Evolutionary conservation across 2,797 vertebrate genomes (phyloP), one percentile per base, ranked within the genome.

Genomic region (Semotilus atromaculatus): DNA sequence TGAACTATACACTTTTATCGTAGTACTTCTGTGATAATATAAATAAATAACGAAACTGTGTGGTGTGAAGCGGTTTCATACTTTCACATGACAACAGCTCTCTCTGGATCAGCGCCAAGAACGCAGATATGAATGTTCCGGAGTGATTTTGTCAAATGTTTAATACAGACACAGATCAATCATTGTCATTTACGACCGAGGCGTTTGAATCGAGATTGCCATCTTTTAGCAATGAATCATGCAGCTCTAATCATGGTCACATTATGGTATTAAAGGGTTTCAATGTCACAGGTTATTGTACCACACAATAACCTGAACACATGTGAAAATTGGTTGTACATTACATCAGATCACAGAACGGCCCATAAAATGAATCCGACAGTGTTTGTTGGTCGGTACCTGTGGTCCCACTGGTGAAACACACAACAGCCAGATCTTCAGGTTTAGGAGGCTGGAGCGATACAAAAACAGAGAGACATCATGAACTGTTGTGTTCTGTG

Each of bases 341-440:
- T 29, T 81, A 58, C 79, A 29, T 16, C 18, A 81, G 51, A 45
- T 71, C 18, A 71, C 31, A 31, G 8, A 40, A 53, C 2, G 11
- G 16, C 34, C 2, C 34, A 23, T 16, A 19, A 64, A 64, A 64
- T 64, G 60, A 31, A 64, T 58, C 10, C 3, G 21, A 55, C 8
- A n/a, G 55, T 34, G 19, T 80, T 11, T 13, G 18, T n/a, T 86
- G 48, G 48, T 36, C 21, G 66, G 88, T 93, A 95, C 92, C 93
- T 93, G 89, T 93, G 90, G 95, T 94, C 86, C 90, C 68, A 80
- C 95, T 96, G 92, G 95, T 96, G 93, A 96, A 96, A 90, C 95
- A 96, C 87, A 96, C 95, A 89, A 96, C 95, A 74, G 95, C 95
- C 91, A 96, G 93, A 91, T 96, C 95, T 90, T 95, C 88, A 60